Conservation (phyloP, 2,888 invertebrate species). For the Malthinus seriepunctatus region DNA sequence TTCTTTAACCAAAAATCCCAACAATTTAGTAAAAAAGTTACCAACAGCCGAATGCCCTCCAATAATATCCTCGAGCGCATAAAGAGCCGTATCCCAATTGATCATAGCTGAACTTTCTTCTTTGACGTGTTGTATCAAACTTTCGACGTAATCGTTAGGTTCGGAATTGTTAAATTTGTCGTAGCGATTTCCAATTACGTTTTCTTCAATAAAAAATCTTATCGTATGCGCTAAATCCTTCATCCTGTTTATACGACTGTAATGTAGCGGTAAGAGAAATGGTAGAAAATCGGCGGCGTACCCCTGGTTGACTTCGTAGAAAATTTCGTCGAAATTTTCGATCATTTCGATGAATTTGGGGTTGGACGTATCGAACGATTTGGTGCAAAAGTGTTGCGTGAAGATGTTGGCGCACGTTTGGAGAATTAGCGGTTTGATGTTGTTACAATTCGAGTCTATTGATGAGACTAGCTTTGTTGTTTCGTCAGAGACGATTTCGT, state of each 20-base stretch:
- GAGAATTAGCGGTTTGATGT: conserved; percentile 57
- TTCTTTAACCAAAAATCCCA: conserved; percentile 60
- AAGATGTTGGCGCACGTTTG: conserved; percentile 64
- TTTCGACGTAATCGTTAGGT: conserved; percentile 62
- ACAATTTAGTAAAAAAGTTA: conserved; percentile 62
- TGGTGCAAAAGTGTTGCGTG: conserved; percentile 63
- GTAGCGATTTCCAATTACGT: conserved; percentile 57
- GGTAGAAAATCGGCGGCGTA: conserved; percentile 70
- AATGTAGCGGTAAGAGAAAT: conserved; percentile 61
- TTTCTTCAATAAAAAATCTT: conserved; percentile 58
- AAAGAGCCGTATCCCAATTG: conserved; percentile 59
- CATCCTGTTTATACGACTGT: conserved; percentile 57
- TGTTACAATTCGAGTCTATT: conserved; percentile 39
- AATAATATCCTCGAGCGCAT: conserved; percentile 55
- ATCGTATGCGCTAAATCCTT: conserved; percentile 58
- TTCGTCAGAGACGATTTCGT: conserved; percentile 56
- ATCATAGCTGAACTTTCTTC: conserved; percentile 50
- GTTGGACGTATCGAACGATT: conserved; percentile 55
- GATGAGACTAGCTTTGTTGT: conserved; percentile 46
- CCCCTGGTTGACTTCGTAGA: conserved; percentile 70
- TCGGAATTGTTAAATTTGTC: conserved; percentile 42
- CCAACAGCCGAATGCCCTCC: conserved; percentile 68
- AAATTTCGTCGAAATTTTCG: conserved; percentile 64
- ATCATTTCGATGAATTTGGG: conserved; percentile 57
- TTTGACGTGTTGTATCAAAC: conserved; percentile 59